Percentiles rank a stretch among this genome's conserved stretches.
phyloP scores from a whole-genome alignment of 2,888 invertebrate genomes.

The Lobophora halterata region DNA sequence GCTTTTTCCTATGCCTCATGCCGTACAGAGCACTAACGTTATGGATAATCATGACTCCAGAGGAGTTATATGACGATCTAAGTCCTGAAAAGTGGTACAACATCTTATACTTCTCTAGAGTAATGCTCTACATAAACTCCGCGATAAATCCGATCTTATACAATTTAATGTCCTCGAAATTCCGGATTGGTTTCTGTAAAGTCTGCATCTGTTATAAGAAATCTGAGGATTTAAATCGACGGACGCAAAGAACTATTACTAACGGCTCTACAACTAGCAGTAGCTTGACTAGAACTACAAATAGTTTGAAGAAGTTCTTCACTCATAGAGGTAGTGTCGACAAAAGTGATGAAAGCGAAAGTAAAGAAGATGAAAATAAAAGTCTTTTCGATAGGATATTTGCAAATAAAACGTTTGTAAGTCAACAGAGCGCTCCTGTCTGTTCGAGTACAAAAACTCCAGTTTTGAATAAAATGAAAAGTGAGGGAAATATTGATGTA shows the following conservation, averaged over 20 bases:
- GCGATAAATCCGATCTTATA: constrained; percentile 96
- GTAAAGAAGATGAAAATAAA: constrained; percentile 44
- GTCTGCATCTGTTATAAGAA: constrained; percentile 82
- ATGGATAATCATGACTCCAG: constrained; percentile 90
- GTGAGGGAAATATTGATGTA: constrained; percentile 63
- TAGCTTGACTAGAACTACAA: constrained; percentile 82
- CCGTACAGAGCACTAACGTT: constrained; percentile 92
- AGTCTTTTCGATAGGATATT: constrained; percentile 64
- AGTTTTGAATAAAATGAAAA: constrained; percentile 61
- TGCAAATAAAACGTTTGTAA: constrained; percentile 55
- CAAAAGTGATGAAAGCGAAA: constrained; percentile 59
- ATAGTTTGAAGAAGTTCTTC: constrained; percentile 77
- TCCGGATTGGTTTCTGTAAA: constrained; percentile 88
- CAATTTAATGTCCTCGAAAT: constrained; percentile 95
- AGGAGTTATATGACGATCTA: constrained; percentile 84
- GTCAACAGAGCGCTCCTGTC: constrained; percentile 70
- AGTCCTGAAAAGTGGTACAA: constrained; percentile 91
- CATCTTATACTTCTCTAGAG: constrained; percentile 90
- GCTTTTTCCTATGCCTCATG: constrained; percentile 93
- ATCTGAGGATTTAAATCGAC: constrained; percentile 64
- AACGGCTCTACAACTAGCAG: constrained; percentile 82
- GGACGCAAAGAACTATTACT: constrained; percentile 76
- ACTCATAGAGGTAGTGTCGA: constrained; percentile 69
- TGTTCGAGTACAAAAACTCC: constrained; percentile 54
- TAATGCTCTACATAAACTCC: constrained; percentile 94